Base-by-base conservation (phyloP, 2,888 invertebrate species). In the Lycophotia porphyrea region DNA sequence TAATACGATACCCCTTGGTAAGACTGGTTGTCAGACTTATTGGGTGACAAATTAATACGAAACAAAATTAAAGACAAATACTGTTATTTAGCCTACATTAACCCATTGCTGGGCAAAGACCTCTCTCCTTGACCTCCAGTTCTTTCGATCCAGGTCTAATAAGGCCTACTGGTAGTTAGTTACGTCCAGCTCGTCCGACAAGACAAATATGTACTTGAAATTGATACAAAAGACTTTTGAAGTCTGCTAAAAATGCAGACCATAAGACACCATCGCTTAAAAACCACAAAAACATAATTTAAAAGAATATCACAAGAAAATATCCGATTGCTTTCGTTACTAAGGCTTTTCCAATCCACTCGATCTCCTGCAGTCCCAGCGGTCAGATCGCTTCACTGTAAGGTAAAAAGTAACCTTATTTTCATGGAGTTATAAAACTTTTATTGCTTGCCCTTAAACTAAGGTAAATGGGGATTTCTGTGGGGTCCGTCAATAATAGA, bases 361-460 rank as follows among this genome's bases (percentile, higher is more conserved):
- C 63, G 47, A 81, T 81, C 52, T 68, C 31, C 2, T 24, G 9
- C 52, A 36, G 44, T 71, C 82, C 82, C 82, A 47, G 71, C 44
- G 83, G 86, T 77, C 64, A 78, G 71, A 78, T 78, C 24, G 71
- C n/a, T 74, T 63, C 68, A 27, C 49, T 61, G 47, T 49, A 39
- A 71, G 58, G 79, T 86, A 73, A 61, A 74, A 85, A 65, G 64
- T 58, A 55, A 75, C 34, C 64, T 74, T 75, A 65, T 77, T 82
- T 73, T 74, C 73, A 82, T 71, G 71, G 83, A 52, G 71, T 71
- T 68, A 49, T 85, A 78, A 85, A 83, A 82, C 64, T 85, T 82
- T 83, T 86, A 83, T 74, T 71, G 61, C 31, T 34, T 31, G 49
- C 61, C 73, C 71, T 74, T 66, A 78, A 83, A 61, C 52, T 74